Base-by-base conservation (phyloP, 1,140 invertebrate genomes). In the Paralvinella palmiformis region DNA sequence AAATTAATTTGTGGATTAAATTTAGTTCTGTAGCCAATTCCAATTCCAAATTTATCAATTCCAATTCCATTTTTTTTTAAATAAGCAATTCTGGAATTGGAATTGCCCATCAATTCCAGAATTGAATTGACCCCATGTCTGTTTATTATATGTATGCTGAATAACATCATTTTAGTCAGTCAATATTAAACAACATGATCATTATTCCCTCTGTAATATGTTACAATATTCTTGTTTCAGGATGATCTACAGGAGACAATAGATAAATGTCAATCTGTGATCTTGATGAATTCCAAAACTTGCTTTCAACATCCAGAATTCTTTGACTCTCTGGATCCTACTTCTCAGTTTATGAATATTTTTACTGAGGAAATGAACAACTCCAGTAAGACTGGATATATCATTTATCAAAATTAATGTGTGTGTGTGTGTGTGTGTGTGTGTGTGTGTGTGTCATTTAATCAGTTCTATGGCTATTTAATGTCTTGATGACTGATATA, bases 251-350 rank as follows among this genome's bases (percentile, higher is more conserved):
- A 41, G 37, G 10, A 10, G n/a, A n/a, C 37, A 10, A 41, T 41
- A 36, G 33, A 57, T 22, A 4, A 73, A 61, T 76, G 73, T 68
- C 57, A 69, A 55, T 63, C 69, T 29, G 71, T 77, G 2, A 75
- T 79, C 24, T 31, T 79, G 3, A 66, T 71, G 55, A 78, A 78
- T 72, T 70, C 73, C 41, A 72, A 70, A 41, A 75, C 71, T 37
- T 73, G 73, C 66, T 61, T 79, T 20, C 76, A 75, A 58, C 76
- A 78, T 62, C 67, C 73, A 7, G 71, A 73, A 20, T 60, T 77
- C 4, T 77, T 72, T 63, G 68, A 69, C 13, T 57, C 63, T 31
- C 76, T 78, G 60, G 65, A 70, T 20, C 52, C 72, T 29, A 52
- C 64, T 7, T 36, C 68, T 52, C 74, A 79, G 61, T 73, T 78